Evolutionary conservation across 2,888 invertebrate genomes (phyloP).

Genomic region (Lepas anatifera): DNA sequence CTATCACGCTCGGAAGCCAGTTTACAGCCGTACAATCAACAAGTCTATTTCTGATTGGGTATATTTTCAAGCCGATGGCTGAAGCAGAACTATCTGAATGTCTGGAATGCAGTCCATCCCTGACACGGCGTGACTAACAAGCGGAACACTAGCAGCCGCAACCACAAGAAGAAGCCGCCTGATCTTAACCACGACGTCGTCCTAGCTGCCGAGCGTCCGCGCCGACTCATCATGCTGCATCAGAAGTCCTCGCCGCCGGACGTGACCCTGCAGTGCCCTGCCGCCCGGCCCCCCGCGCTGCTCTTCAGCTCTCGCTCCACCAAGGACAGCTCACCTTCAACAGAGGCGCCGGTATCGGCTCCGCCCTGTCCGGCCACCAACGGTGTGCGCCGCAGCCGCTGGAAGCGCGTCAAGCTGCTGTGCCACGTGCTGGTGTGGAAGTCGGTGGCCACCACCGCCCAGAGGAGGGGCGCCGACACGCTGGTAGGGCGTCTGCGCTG

Average conservation of each 20-base stretch:
- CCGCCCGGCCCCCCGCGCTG: neutral
- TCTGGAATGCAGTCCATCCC: too few relatives aligned
- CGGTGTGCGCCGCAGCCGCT: neutral
- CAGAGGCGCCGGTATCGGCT: neutral
- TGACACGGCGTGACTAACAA: too few relatives aligned
- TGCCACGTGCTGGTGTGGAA: constrained; percentile 1
- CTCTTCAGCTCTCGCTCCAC: neutral
- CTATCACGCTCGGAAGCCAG: too few relatives aligned
- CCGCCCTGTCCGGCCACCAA: neutral
- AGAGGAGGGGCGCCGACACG: neutral
- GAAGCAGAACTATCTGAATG: too few relatives aligned
- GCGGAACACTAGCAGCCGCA: too few relatives aligned
- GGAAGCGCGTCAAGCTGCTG: constrained; percentile 5
- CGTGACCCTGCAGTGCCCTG: neutral
- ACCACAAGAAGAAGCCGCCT: too few relatives aligned
- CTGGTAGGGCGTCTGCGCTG: neutral
- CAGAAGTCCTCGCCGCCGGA: neutral
- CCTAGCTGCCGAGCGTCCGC: too few relatives aligned
- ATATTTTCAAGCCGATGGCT: too few relatives aligned
- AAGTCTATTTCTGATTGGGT: too few relatives aligned
- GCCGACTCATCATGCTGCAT: too few relatives aligned
- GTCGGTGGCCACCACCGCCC: neutral
- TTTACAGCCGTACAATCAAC: too few relatives aligned
- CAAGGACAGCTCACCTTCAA: neutral
- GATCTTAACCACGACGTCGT: too few relatives aligned